phyloP scores from a whole-genome alignment of 92 coral and sea anemone genomes.

The Micromussa lordhowensis region DNA sequence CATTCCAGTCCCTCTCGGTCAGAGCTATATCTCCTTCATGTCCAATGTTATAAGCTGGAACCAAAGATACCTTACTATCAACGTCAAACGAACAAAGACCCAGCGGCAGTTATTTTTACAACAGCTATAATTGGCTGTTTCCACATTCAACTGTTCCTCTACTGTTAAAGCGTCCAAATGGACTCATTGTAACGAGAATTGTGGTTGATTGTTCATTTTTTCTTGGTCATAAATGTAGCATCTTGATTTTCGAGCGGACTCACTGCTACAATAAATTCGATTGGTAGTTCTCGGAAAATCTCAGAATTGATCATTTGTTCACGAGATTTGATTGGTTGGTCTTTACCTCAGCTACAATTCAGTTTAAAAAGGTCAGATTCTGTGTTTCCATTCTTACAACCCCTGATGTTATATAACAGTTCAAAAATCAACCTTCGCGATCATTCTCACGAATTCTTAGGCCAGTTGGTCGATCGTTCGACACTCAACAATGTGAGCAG shows the following conservation, averaged over 20 bases:
- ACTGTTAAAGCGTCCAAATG: background rate
- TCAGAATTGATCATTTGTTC: background rate
- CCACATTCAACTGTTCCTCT: background rate
- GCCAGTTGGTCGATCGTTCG: background rate
- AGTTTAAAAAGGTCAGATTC: background rate
- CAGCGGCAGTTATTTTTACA: background rate
- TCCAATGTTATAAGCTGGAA: constrained; percentile 70
- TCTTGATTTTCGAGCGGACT: background rate
- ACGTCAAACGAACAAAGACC: no score
- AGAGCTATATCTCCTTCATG: constrained; percentile 90
- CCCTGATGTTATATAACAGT: background rate
- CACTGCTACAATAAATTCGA: background rate
- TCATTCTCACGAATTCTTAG: background rate
- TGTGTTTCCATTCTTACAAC: background rate
- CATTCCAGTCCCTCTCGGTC: constrained; percentile 81
- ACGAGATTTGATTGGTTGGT: background rate
- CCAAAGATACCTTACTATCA: background rate
- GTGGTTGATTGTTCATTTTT: background rate
- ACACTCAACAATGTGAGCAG: background rate
- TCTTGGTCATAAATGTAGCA: background rate
- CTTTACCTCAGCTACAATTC: background rate
- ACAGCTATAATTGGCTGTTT: background rate
- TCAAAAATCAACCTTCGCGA: background rate
- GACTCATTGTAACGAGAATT: background rate
- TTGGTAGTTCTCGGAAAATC: background rate